Evolutionary conservation across 2,797 vertebrate species (phyloP).

Genomic region (Crotalus adamanteus): DNA sequence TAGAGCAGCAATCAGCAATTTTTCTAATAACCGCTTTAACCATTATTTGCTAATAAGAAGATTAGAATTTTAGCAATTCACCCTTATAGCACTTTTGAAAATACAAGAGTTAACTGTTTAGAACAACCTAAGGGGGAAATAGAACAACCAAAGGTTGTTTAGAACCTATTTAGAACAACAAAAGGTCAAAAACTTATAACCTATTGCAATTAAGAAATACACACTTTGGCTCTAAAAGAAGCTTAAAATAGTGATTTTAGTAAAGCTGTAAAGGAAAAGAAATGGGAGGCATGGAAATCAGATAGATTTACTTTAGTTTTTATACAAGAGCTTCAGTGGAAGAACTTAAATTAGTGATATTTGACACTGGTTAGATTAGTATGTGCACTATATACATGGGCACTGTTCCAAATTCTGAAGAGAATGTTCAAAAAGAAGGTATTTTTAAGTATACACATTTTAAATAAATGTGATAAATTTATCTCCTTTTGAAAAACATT

Average conservation of each 20-base stretch:
- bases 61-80: neutral
- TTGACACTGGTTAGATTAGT: neutral
- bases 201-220: neutral
- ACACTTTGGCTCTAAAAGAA: neutral
- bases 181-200: neutral
- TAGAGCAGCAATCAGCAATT: neutral
- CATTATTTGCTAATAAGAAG: neutral
- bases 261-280: neutral
- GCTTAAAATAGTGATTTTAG: neutral
- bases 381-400: neutral
- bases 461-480: neutral
- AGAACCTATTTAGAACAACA: neutral
- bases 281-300: neutral
- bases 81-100: neutral
- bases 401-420: neutral
- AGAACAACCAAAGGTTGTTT: too few species aligned
- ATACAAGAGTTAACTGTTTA: neutral
- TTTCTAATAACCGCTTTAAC: neutral
- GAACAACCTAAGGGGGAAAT: too few species aligned
- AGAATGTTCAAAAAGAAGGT: neutral
- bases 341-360: neutral
- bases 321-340: neutral
- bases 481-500: neutral
- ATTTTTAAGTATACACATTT: neutral
- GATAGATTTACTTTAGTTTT: neutral